Evolutionary conservation across 2,113 vertebrate species (phyloP).

Genomic region (Mesocricetus auratus): DNA sequence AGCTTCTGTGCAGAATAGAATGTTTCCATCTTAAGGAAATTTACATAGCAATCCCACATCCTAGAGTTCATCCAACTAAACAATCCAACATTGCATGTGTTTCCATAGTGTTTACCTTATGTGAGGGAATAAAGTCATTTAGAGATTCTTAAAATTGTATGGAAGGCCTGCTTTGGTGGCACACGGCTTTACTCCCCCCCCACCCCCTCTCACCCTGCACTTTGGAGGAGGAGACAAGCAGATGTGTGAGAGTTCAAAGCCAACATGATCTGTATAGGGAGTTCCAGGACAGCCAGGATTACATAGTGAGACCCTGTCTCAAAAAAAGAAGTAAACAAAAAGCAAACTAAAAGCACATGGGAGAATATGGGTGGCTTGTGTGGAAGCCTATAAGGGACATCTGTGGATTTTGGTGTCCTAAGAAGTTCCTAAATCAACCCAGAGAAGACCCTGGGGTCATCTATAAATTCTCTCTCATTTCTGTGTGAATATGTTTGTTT

Average conservation of each 20-base stretch:
- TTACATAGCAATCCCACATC: no score
- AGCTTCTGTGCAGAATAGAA: not conserved
- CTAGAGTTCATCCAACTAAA: not conserved
- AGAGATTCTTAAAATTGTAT: not conserved
- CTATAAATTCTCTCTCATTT: constrained; percentile 26
- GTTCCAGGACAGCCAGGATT: not conserved
- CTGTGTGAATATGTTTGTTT: constrained; percentile 8
- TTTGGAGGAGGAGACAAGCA: not conserved
- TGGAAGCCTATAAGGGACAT: not conserved
- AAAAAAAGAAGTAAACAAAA: not conserved
- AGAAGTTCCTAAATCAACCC: not conserved
- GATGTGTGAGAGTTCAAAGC: not conserved
- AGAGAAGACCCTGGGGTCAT: not conserved
- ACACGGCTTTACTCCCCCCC: not conserved
- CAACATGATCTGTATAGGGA: not conserved
- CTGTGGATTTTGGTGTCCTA: not conserved
- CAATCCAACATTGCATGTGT: not conserved
- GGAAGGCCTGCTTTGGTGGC: not conserved
- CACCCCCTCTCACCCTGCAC: no score
- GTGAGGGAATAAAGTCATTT: not conserved
- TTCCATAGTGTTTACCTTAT: not conserved
- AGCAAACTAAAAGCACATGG: not conserved
- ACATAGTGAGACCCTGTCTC: not conserved
- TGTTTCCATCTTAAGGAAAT: not conserved
- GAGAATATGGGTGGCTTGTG: not conserved